Percentiles rank a stretch among this genome's conserved stretches.
Conservation (phyloP, 2,797 vertebrate species). For the Sebastes diaconus region DNA sequence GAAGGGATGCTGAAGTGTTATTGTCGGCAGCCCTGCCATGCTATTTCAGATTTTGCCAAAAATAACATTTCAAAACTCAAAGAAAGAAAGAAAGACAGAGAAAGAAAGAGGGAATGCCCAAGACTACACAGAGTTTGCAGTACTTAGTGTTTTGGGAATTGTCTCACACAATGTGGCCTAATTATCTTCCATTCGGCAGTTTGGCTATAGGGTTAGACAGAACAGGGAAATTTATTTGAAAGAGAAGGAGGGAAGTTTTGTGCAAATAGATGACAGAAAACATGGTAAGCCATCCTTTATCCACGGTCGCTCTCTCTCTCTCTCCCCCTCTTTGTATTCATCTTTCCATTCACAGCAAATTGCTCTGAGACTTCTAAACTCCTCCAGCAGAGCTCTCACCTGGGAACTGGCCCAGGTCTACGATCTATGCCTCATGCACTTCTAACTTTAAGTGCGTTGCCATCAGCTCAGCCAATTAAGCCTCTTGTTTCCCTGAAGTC, state of each 20-base stretch:
- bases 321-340: conserved; percentile 57
- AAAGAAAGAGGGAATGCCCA: background rate
- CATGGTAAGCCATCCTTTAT: conserved; percentile 63
- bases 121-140: conserved; percentile 10
- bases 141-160: conserved; percentile 34
- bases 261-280: conserved; percentile 73
- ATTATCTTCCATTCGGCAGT: conserved; percentile 56
- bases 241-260: conserved; percentile 13
- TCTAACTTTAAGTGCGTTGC: conserved; percentile 77
- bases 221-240: conserved; percentile 14
- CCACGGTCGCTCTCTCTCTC: conserved; percentile 13
- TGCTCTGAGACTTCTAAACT: conserved; percentile 83
- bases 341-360: conserved; percentile 79
- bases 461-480: conserved; percentile 84
- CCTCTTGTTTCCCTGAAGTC: conserved; percentile 63
- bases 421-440: conserved; percentile 78
- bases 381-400: conserved; percentile 75
- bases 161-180: conserved; percentile 61
- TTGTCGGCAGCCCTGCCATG: background rate
- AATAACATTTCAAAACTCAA: background rate
- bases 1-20: background rate
- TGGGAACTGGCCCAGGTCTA: conserved; percentile 78
- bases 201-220: conserved; percentile 30
- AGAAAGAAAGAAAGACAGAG: background rate
- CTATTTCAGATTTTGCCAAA: background rate